A percentile compares a stretch with the other conserved stretches of the same genome.
Evolutionary conservation across 2,888 invertebrate genomes (phyloP).

Genomic region (Gastrophysa polygoni): DNA sequence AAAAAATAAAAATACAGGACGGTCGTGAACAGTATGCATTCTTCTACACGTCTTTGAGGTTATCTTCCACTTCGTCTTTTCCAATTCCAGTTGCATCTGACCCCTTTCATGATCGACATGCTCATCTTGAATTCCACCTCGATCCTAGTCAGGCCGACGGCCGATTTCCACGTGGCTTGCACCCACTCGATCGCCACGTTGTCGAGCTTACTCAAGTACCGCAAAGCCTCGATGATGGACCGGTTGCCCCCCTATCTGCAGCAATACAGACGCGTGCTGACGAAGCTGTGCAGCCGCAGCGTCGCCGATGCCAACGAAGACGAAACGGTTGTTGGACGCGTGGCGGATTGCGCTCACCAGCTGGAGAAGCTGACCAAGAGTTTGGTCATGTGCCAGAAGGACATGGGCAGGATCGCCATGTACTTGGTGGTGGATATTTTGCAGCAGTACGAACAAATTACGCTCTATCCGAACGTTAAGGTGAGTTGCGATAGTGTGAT

Average conservation of each 20-base stretch:
- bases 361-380: slow-evolving; percentile 55
- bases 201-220: slow-evolving; percentile 49
- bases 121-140: slow-evolving; percentile 44
- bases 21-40: too few species aligned
- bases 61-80: background rate
- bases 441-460: slow-evolving; percentile 56
- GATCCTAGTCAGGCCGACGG: slow-evolving; percentile 34
- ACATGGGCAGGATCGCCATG: slow-evolving; percentile 57
- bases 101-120: slow-evolving; percentile 47
- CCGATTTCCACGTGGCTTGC: slow-evolving; percentile 43
- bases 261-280: slow-evolving; percentile 50
- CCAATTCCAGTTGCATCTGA: slow-evolving; percentile 48
- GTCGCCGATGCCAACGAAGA: slow-evolving; percentile 40
- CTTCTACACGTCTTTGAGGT: too few species aligned
- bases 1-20: too few species aligned
- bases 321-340: slow-evolving; percentile 34
- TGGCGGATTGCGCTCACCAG: slow-evolving; percentile 54
- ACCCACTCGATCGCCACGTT: slow-evolving; percentile 44
- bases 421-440: slow-evolving; percentile 61
- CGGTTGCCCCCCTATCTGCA: slow-evolving; percentile 53
- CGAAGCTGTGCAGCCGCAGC: slow-evolving; percentile 46
- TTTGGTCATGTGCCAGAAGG: slow-evolving; percentile 51
- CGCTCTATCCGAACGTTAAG: slow-evolving; percentile 59
- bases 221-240: slow-evolving; percentile 52
- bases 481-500: slow-evolving; percentile 52